Percentiles rank a stretch among this genome's conserved stretches.
Conservation (phyloP, 2,113 vertebrate species). For the Poeciliopsis turrubarensis region DNA sequence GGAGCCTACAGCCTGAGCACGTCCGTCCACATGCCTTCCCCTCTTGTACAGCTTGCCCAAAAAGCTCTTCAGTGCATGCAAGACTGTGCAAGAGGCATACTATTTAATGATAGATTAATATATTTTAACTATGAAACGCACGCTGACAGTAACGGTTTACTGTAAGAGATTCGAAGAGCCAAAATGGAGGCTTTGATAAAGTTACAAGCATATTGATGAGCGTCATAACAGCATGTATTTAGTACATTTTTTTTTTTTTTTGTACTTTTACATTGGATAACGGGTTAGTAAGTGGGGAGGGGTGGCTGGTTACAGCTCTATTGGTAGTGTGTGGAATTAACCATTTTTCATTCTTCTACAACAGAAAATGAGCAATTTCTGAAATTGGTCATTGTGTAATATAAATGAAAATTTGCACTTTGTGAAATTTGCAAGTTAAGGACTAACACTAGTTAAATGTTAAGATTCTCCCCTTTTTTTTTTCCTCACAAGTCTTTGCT, state of each 20-base stretch:
- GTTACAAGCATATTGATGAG: slow-evolving; percentile 61
- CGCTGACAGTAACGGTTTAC: slow-evolving; percentile 69
- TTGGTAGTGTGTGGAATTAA: slow-evolving; percentile 36
- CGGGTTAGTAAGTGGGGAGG: slow-evolving; percentile 28
- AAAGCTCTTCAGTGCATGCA: slow-evolving; percentile 86
- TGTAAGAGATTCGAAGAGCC: slow-evolving; percentile 55
- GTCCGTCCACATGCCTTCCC: slow-evolving; percentile 78
- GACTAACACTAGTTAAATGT: slow-evolving; percentile 81
- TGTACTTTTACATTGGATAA: slow-evolving; percentile 37
- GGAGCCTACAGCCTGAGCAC: slow-evolving; percentile 75
- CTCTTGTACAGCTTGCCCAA: slow-evolving; percentile 82
- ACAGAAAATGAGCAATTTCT: slow-evolving; percentile 59
- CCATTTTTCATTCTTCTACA: slow-evolving; percentile 80
- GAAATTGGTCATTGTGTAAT: slow-evolving; percentile 71
- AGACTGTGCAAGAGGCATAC: slow-evolving; percentile 82
- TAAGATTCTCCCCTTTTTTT: slow-evolving; percentile 55
- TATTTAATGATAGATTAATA: slow-evolving; percentile 84
- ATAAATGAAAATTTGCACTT: slow-evolving; percentile 79
- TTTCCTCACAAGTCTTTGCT: slow-evolving; percentile 51
- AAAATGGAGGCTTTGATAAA: slow-evolving; percentile 52
- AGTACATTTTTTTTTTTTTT: slow-evolving; percentile 75
- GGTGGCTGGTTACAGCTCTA: slow-evolving; percentile 33
- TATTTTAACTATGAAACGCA: slow-evolving; percentile 79
- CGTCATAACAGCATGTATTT: slow-evolving; percentile 83
- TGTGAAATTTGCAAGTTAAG: slow-evolving; percentile 76